phyloP scores from a whole-genome alignment of 2,113 vertebrate genomes.

The Candoia aspera region DNA sequence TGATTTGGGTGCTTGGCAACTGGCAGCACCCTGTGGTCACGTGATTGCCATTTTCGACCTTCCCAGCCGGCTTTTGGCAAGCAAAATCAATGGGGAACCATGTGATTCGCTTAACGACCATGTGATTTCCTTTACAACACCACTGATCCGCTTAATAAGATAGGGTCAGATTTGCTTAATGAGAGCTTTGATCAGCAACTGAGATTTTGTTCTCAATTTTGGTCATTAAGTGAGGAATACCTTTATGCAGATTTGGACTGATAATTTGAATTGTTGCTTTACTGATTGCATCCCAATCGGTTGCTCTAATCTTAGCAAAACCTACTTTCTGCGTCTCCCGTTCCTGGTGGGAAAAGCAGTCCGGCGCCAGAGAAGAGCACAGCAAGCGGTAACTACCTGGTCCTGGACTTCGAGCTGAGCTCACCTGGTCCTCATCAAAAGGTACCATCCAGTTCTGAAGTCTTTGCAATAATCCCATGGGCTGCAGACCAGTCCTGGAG shows the following conservation, averaged over 20 bases:
- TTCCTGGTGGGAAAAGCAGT: constrained; percentile 92
- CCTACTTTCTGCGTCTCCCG: constrained; percentile 93
- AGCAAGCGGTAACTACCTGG: constrained; percentile 92
- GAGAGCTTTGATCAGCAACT: too few species aligned
- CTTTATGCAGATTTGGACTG: background rate
- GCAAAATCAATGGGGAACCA: too few species aligned
- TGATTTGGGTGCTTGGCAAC: too few species aligned
- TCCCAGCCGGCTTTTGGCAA: too few species aligned
- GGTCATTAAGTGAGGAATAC: too few species aligned
- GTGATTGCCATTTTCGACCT: too few species aligned
- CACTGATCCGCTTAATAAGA: too few species aligned
- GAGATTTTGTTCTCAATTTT: too few species aligned
- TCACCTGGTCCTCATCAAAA: constrained; percentile 95
- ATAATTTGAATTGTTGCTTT: constrained; percentile 29
- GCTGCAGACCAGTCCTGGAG: background rate
- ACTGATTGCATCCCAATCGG: constrained; percentile 51
- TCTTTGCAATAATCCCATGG: background rate
- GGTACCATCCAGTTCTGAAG: constrained; percentile 68
- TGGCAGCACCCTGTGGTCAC: too few species aligned
- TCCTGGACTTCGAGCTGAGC: constrained; percentile 93
- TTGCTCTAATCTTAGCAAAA: constrained; percentile 84
- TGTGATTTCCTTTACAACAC: too few species aligned
- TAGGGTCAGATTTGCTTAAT: too few species aligned
- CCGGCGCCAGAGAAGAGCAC: constrained; percentile 90
- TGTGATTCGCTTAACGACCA: too few species aligned